A percentile compares a stretch with the other conserved stretches of the same genome.
Evolutionary conservation across 2,113 vertebrate species (phyloP).

Genomic region (Centropus bengalensis): DNA sequence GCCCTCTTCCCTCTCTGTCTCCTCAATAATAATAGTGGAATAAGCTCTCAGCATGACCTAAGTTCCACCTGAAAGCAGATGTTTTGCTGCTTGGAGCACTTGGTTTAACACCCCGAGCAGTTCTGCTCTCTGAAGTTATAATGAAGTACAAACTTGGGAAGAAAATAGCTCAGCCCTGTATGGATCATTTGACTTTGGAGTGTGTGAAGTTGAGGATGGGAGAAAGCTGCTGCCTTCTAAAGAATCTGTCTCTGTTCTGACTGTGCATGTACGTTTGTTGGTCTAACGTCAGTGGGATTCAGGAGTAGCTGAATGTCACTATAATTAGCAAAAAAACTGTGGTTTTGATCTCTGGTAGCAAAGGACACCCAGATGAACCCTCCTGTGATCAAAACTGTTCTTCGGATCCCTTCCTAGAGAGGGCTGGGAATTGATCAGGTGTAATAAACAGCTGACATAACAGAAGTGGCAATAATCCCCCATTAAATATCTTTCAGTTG

Average conservation of each 20-base stretch:
- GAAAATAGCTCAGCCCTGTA: background rate
- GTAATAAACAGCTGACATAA: constrained; percentile 75
- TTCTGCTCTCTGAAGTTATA: background rate
- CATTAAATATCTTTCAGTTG: constrained; percentile 70
- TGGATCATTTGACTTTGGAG: background rate
- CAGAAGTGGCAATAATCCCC: constrained; percentile 74
- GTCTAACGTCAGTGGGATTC: background rate
- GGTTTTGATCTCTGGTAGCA: constrained; percentile 34
- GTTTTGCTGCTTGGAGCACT: background rate
- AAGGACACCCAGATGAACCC: constrained; percentile 8
- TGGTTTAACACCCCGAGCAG: background rate
- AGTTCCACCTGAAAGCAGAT: background rate
- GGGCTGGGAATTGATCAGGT: constrained; percentile 54
- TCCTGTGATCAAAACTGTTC: background rate
- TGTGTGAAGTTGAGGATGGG: background rate
- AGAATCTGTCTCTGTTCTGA: background rate
- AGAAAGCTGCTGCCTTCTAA: background rate
- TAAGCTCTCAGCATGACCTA: background rate
- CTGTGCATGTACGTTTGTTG: background rate
- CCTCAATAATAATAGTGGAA: background rate
- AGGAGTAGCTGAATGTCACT: constrained; percentile 37
- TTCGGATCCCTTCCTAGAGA: constrained; percentile 27
- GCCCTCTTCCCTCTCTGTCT: background rate
- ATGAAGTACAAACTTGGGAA: background rate
- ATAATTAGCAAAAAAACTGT: constrained; percentile 14